Base-by-base conservation (phyloP, 64 coral and sea anemone genomes). In the Porites australiensis region DNA sequence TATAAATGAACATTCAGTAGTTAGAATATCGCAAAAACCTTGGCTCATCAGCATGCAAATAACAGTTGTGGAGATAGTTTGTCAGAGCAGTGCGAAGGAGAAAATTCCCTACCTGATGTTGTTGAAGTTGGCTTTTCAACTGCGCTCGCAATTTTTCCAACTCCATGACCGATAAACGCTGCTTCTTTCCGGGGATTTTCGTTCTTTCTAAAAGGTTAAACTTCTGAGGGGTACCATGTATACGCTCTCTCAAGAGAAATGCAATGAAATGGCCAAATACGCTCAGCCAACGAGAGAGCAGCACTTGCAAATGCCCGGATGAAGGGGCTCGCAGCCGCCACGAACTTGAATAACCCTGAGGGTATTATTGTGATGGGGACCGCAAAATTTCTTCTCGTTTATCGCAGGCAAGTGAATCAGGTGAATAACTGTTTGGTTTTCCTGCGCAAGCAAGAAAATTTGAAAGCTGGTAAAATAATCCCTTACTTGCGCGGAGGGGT, bases 141-240 rank as follows among this genome's bases (percentile, higher is more conserved):
- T 97, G 95, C 55, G 88, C 50, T 79, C 90, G 95, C 61, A 97
- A 97, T 89, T 94, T 97, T 82, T 94, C 95, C 69, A 97, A 82
- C 83, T 97, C 95, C 95, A 97, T 97, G 46, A 47, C 67, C 6
- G 43, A 45, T n/a, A 43, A 22, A 84, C 6, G 63, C 61, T 23
- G 9, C 6, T 68, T 68, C 61, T 84, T 69, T 69, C 61, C 81
- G 58, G 45, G 81, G 19, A 84, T 69, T 68, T 51, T 69, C 46
- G 62, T 45, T 64, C 50, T 84, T 67, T 84, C 13, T 69, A 11
- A 65, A 45, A 84, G 63, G 81, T 20, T 84, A 65, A 84, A 69
- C 63, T 16, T 18, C 44, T 8, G n/a, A 84, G 81, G 80, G 81
- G 81, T 84, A 84, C 81, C 63, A 18, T 84, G 45, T 48, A 51